A percentile compares a stretch with the other conserved stretches of the same genome.
phyloP scores from a whole-genome alignment of 1,140 invertebrate genomes.

The Carposina sasakii region DNA sequence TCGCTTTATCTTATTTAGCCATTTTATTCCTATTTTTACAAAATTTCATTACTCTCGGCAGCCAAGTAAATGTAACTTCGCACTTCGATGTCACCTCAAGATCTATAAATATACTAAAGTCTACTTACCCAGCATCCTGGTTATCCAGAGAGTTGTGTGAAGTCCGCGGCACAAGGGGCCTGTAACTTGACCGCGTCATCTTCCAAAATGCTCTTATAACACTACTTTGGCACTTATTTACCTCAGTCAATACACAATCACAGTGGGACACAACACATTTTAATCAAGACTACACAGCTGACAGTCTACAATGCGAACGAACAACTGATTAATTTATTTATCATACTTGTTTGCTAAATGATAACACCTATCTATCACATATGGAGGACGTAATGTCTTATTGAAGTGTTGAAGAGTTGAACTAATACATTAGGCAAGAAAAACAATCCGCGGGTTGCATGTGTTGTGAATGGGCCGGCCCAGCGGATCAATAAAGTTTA shows the following conservation, averaged over 20 bases:
- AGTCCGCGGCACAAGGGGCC: constrained; percentile 54
- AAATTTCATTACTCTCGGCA: too few species aligned
- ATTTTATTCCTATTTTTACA: too few species aligned
- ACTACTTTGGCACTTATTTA: too few species aligned
- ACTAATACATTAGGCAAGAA: too few species aligned
- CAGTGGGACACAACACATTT: constrained; percentile 19
- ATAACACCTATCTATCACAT: constrained; percentile 38
- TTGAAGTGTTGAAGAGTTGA: too few species aligned
- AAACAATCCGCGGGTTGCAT: too few species aligned
- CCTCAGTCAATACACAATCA: constrained; percentile 1
- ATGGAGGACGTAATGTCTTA: constrained; percentile 20
- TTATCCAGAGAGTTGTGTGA: constrained; percentile 57
- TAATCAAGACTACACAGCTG: constrained; percentile 33
- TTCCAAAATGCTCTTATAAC: too few species aligned
- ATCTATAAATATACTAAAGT: too few species aligned
- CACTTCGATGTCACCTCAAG: too few species aligned
- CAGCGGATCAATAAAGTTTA: constrained; percentile 54
- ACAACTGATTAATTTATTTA: constrained; percentile 45
- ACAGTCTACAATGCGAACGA: constrained; percentile 27
- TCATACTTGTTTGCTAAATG: too few species aligned
- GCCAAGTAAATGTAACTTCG: too few species aligned
- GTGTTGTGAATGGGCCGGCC: constrained; percentile 31
- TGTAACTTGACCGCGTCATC: constrained; percentile 61
- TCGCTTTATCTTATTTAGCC: too few species aligned
- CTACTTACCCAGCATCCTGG: constrained; percentile 53